Base-by-base conservation (phyloP, 2,113 vertebrate species). In the Candoia aspera region DNA sequence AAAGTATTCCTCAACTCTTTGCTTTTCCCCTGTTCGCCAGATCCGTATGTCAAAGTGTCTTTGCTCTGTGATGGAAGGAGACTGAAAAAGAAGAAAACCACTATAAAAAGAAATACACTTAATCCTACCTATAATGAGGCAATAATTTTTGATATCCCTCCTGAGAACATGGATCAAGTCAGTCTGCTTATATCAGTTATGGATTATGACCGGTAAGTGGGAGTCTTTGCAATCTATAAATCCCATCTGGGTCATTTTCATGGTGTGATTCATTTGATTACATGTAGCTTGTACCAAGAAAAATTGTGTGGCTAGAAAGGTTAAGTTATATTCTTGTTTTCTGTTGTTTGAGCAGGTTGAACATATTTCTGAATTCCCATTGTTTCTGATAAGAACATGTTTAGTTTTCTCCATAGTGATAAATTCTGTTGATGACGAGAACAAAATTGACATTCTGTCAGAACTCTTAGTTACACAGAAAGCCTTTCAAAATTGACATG, bases 71-170 rank as follows among this genome's bases (percentile, higher is more conserved):
- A 99, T 0, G 99, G 99, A 57, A 97, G 98, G 88, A 98, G 99
- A 46, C 97, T 99, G 95, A 99, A 99, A 96, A 99, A 99, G 97
- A 99, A 99, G 97, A 99, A 99, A 98, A 99, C 99, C 0, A 99
- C 99, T 96, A 99, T 99, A 58, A 99, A 99, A 95, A 99, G 99
- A 97, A 99, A 99, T 97, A 99, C 99, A 0, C 97, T 99, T 94
- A 99, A 99, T 93, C 99, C 99, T 19, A 98, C 98, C 94, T 99
- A 99, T 98, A 99, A 99, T 0, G 99, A 99, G 97, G 99, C 99
- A 96, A 99, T 99, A 97, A 99, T 99, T 97, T 99, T 99, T 91
- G 99, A 99, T 98, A 99, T 99, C 91, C 99, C 99, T 0, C 99
- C 99, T 0, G 99, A 99, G 96, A 99, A 98, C 90, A 99, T 99